Percentiles rank a stretch among this genome's conserved stretches.
Conservation (phyloP, 2,888 invertebrate species). For the Drosophila nr. perissopoda region DNA sequence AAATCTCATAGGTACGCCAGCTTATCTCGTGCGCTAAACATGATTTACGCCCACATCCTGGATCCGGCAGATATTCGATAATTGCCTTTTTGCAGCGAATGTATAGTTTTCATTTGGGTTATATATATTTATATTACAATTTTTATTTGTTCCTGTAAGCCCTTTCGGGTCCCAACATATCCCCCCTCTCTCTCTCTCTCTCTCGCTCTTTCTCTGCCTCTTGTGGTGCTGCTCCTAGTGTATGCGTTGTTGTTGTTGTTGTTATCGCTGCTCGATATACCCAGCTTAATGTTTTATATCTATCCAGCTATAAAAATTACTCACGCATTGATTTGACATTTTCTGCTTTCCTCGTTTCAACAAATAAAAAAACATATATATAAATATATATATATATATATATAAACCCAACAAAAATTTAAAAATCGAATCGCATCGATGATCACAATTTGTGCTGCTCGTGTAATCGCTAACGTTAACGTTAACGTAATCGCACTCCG, state of each 20-base stretch:
- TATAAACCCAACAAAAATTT: slow-evolving; percentile 8
- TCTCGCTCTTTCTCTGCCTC: neutral
- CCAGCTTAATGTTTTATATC: slow-evolving; percentile 22
- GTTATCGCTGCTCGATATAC: slow-evolving; percentile 24
- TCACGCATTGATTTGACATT: slow-evolving; percentile 49
- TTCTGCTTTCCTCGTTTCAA: slow-evolving; percentile 55
- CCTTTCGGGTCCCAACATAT: neutral
- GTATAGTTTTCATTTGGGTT: neutral
- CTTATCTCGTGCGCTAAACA: slow-evolving; percentile 48
- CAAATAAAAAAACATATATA: slow-evolving; percentile 12
- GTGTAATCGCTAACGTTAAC: slow-evolving; percentile 29
- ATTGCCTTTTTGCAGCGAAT: neutral
- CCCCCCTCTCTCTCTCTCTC: neutral
- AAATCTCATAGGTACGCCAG: slow-evolving; percentile 26
- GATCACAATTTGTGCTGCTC: slow-evolving; percentile 26
- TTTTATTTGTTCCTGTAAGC: neutral
- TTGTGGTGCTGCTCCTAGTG: slow-evolving; percentile 27
- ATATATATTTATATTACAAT: neutral
- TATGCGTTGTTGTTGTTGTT: slow-evolving; percentile 38
- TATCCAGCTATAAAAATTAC: slow-evolving; percentile 27
- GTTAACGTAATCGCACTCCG: slow-evolving; percentile 8
- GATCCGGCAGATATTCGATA: slow-evolving; percentile 3
- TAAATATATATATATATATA: neutral
- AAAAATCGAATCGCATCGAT: slow-evolving; percentile 21
- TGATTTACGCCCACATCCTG: slow-evolving; percentile 69